phyloP scores from a whole-genome alignment of 2,888 invertebrate species.

The Linnaemya vulpina region DNA sequence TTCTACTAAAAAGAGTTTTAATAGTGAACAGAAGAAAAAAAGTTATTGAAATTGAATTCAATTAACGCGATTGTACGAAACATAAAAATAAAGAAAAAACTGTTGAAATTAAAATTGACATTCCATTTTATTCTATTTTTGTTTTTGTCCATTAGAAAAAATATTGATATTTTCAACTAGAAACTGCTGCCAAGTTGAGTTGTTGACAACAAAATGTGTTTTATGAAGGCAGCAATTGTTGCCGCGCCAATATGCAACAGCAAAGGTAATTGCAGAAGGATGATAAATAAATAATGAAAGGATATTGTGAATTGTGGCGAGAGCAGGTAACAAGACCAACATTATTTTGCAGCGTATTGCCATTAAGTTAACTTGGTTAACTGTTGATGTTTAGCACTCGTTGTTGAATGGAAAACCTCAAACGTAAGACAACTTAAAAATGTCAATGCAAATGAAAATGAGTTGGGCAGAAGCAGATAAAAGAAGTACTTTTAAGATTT shows the following conservation, averaged over 20 bases:
- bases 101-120: slow-evolving; percentile 66
- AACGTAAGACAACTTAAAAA: not conserved
- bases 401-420: not conserved
- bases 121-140: slow-evolving; percentile 17
- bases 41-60: slow-evolving; percentile 58
- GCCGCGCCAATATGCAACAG: slow-evolving; percentile 16
- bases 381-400: not conserved
- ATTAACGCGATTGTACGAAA: slow-evolving; percentile 58
- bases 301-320: slow-evolving; percentile 12
- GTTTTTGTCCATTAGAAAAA: too few relatives aligned
- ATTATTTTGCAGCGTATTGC: not conserved
- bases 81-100: slow-evolving; percentile 8
- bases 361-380: not conserved
- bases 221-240: not conserved
- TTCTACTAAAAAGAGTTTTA: slow-evolving; percentile 23
- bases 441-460: not conserved
- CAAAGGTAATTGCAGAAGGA: slow-evolving; percentile 29
- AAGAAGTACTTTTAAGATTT: too few relatives aligned
- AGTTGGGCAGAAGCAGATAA: too few relatives aligned
- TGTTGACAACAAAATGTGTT: slow-evolving; percentile 29
- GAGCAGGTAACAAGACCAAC: not conserved
- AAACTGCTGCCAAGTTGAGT: slow-evolving; percentile 13
- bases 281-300: slow-evolving; percentile 53
- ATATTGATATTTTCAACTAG: not conserved
- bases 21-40: slow-evolving; percentile 31